These are phyloP conservation scores for Uloborus plumipes DNA, from an alignment of 2,888 invertebrate genomes.

Conservation along the genomic window DNA sequence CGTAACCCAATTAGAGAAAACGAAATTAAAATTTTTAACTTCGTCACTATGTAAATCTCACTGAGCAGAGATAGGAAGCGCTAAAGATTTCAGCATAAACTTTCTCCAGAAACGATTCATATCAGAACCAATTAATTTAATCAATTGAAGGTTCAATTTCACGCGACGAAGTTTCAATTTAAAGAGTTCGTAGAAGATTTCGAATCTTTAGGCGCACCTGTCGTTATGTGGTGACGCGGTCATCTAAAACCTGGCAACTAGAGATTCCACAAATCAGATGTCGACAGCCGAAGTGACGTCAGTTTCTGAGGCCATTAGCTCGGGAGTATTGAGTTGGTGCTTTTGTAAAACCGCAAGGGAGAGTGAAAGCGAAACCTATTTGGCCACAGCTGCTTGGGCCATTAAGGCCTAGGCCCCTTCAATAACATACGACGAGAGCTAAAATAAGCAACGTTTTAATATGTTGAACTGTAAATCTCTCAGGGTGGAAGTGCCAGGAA, in stretches of 20 bases:
- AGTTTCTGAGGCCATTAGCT: slow-evolving; percentile 57
- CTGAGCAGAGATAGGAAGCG: too few species aligned
- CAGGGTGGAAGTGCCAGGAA: slow-evolving; percentile 35
- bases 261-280: slow-evolving; percentile 52
- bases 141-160: slow-evolving; percentile 32
- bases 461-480: slow-evolving; percentile 64
- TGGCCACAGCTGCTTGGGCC: slow-evolving; percentile 58
- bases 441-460: slow-evolving; percentile 64
- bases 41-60: too few species aligned
- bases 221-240: slow-evolving; percentile 25
- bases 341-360: slow-evolving; percentile 64
- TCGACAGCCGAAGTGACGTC: slow-evolving; percentile 50
- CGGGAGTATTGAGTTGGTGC: slow-evolving; percentile 45
- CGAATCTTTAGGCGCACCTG: slow-evolving; percentile 47
- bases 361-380: slow-evolving; percentile 56
- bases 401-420: slow-evolving; percentile 58
- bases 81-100: too few species aligned
- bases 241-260: slow-evolving; percentile 44
- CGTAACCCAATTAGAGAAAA: too few species aligned
- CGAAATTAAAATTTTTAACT: too few species aligned
- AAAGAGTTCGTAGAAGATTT: slow-evolving; percentile 11
- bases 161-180: slow-evolving; percentile 30
- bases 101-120: too few species aligned
- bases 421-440: slow-evolving; percentile 56
- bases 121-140: slow-evolving; percentile 33